Conservation (phyloP, 1,140 invertebrate species). For the Microplitis mediator region DNA sequence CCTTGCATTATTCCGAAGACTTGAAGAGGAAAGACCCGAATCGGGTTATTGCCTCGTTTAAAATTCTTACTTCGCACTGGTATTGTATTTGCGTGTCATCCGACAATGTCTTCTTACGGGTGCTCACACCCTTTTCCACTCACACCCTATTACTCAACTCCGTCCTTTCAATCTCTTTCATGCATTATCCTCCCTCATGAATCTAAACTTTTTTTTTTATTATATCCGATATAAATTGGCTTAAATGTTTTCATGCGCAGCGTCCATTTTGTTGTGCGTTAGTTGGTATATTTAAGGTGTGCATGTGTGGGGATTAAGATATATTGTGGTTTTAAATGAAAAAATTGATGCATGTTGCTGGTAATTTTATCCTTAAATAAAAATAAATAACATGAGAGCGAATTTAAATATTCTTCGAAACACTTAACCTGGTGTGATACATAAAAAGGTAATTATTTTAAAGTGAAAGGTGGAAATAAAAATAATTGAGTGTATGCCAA, state of each 20-base stretch:
- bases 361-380: no score
- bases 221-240: no score
- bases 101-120: background rate
- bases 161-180: background rate
- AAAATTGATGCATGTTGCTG: no score
- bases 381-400: no score
- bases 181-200: background rate
- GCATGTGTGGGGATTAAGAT: no score
- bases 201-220: no score
- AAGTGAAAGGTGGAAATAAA: constrained; percentile 30
- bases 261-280: no score
- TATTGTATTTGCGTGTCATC: constrained; percentile 19
- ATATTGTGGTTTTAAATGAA: no score
- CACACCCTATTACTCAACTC: background rate
- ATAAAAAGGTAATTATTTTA: background rate
- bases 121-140: background rate
- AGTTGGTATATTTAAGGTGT: no score
- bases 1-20: constrained; percentile 50
- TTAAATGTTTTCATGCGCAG: no score
- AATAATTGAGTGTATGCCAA: constrained; percentile 27
- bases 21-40: constrained; percentile 33
- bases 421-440: background rate
- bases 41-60: constrained; percentile 23
- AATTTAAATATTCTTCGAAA: background rate
- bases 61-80: constrained; percentile 4